Evolutionary conservation across 2,888 invertebrate species (phyloP).

Genomic region (Zele albiditarsus): DNA sequence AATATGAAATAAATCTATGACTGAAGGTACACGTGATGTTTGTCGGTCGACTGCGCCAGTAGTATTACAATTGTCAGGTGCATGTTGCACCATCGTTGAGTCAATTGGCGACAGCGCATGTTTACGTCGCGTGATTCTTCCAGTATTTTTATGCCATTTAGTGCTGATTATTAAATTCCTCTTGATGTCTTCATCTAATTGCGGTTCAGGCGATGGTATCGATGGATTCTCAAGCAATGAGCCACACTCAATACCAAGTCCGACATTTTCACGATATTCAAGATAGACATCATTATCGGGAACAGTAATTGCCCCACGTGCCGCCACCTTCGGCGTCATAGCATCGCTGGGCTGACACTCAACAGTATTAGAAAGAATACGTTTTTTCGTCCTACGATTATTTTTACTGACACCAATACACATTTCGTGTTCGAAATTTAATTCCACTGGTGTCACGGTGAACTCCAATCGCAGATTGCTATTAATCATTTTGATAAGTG

Average conservation of each 20-base stretch:
- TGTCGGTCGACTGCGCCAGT: neutral
- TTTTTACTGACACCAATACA: slow-evolving; percentile 46
- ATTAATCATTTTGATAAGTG: slow-evolving; percentile 65
- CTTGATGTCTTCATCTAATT: slow-evolving; percentile 47
- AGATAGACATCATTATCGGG: slow-evolving; percentile 57
- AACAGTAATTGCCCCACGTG: slow-evolving; percentile 55
- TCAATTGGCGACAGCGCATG: slow-evolving; percentile 47
- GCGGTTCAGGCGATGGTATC: slow-evolving; percentile 42
- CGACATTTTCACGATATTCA: slow-evolving; percentile 54
- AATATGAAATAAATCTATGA: slow-evolving; percentile 37
- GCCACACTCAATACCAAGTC: slow-evolving; percentile 49
- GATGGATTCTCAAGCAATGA: slow-evolving; percentile 54
- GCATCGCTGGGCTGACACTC: slow-evolving; percentile 53
- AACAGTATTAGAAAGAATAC: slow-evolving; percentile 55
- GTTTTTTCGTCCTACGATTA: slow-evolving; percentile 39
- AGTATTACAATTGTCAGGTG: slow-evolving; percentile 42
- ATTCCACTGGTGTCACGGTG: slow-evolving; percentile 58
- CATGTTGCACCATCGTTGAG: slow-evolving; percentile 31
- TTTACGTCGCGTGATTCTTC: slow-evolving; percentile 51
- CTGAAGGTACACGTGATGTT: slow-evolving; percentile 26
- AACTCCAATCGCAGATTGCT: slow-evolving; percentile 63
- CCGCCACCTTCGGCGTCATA: slow-evolving; percentile 31
- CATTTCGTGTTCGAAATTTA: slow-evolving; percentile 51
- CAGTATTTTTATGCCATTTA: slow-evolving; percentile 60
- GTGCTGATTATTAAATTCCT: slow-evolving; percentile 58